Conservation (phyloP, 2,113 vertebrate species). For the Triplophysa rosa region DNA sequence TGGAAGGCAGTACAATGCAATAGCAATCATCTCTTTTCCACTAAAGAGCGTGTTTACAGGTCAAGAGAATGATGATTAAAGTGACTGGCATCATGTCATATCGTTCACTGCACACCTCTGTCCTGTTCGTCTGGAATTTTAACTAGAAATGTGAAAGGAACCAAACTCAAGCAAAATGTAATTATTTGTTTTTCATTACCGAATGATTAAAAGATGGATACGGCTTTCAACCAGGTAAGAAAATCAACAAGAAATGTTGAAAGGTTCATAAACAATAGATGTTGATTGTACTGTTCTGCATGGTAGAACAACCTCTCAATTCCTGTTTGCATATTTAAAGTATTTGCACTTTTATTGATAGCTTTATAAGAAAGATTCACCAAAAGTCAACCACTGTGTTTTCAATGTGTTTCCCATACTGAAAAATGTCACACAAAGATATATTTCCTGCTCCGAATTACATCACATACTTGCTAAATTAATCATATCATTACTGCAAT, state of each 20-base stretch:
- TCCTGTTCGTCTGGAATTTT: background rate
- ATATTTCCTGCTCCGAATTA: slow-evolving; percentile 46
- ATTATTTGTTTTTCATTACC: background rate
- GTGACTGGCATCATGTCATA: background rate
- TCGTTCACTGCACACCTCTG: background rate
- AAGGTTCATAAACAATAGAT: slow-evolving; percentile 43
- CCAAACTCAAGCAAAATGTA: background rate
- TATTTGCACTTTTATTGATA: background rate
- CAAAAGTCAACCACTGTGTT: slow-evolving; percentile 38
- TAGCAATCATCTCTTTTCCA: slow-evolving; percentile 28
- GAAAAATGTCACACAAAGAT: slow-evolving; percentile 43
- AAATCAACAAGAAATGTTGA: slow-evolving; percentile 1
- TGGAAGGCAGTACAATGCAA: slow-evolving; percentile 37
- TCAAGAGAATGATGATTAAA: slow-evolving; percentile 6
- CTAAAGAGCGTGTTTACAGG: slow-evolving; percentile 43
- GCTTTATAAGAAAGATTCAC: slow-evolving; percentile 13
- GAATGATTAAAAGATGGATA: slow-evolving; percentile 5
- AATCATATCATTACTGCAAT: slow-evolving; percentile 55
- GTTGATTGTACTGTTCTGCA: slow-evolving; percentile 10
- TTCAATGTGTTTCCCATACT: slow-evolving; percentile 47
- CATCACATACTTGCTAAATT: slow-evolving; percentile 52
- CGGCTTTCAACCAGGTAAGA: background rate
- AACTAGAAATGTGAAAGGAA: background rate
- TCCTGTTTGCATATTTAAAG: slow-evolving; percentile 59
- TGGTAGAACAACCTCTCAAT: slow-evolving; percentile 22